Base-by-base conservation (phyloP, 1,140 invertebrate genomes). In the Drosophila paulistorum region DNA sequence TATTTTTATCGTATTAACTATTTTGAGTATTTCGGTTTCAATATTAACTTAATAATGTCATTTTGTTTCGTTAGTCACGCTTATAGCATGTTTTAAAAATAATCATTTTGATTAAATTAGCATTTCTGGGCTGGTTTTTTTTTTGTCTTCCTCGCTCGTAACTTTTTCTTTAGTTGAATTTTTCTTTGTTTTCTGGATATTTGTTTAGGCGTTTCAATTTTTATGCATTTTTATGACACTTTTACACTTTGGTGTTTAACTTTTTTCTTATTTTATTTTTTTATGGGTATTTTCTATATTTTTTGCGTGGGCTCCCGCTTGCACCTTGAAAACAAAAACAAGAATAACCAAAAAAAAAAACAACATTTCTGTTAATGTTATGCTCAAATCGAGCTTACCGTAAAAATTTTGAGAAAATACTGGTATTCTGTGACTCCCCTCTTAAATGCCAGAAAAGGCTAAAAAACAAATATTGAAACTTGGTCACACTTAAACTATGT, bases 11-110 rank as follows among this genome's bases (percentile, higher is more conserved):
- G 13, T 58, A 14, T 42, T 35, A 51, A 63, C 54, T 63, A 45
- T 57, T 33, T 42, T 35, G 74, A 72, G 68, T 75, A 72, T 81
- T 68, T 78, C 48, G 30, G 67, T 65, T 74, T 58, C 37, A 65
- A 48, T 7, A 45, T 71, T 74, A 65, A 57, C 61, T 86, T 72
- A 77, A 64, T 74, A 71, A 67, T 70, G 62, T 64, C 73, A 76
- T 68, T 69, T 57, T 68, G 74, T 77, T 72, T 82, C 79, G 76
- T 82, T 85, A 85, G 83, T 85, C 82, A 85, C 82, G 83, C 83
- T 65, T 26, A 2, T 3, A 60, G 62, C 71, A 81, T 77, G 82
- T 71, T 79, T 79, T 75, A 82, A 72, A 74, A 68, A 70, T 76
- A 77, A 77, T 59, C 57, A 71, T 77, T 71, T 45, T 45, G 60